Base-by-base conservation (phyloP, 1,140 invertebrate genomes). In the Holcopasites calliopsidis region DNA sequence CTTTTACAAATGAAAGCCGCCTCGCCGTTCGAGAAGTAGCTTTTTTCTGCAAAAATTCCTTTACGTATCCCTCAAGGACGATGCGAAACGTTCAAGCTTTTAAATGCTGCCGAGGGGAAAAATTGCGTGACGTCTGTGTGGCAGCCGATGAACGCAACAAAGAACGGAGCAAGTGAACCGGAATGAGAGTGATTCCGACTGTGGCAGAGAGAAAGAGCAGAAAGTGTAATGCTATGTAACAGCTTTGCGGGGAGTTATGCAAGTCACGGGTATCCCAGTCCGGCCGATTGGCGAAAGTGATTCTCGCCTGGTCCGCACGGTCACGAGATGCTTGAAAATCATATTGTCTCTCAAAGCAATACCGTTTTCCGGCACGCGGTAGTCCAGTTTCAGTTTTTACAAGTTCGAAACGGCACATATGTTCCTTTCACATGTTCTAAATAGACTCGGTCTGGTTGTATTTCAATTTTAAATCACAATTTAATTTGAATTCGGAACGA, bases 211-310 rank as follows among this genome's bases (percentile, higher is more conserved):
- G 26, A 58, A 83, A 38, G 21, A 78, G 80, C 73, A 65, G 33
- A 70, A 83, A 66, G 40, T 65, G 76, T 71, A 66, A 26, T 60
- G 38, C 31, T 31, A 71, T 82, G 79, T 88, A 87, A 89, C 82
- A 85, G 80, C 76, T 76, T 85, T 76, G 74, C 72, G 61, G 68
- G 76, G 80, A 61, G 71, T 90, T 90, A 88, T 85, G 89, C 87
- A 88, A 90, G 81, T 79, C 83, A 78, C 65, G 49, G 49, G 58
- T 75, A 57, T 60, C n/a, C 54, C n/a, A 26, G 47, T 62, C 76
- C 64, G 76, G 69, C 74, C 80, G 86, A 83, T 89, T 87, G 87
- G 88, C 86, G 88, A 89, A 90, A 90, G 88, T 85, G 86, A 89
- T 90, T 81, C 74, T 60, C 86, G 77, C 83, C 38, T 69, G 80